Conservation (phyloP, 2,888 invertebrate species). For the Hymenopus coronatus region DNA sequence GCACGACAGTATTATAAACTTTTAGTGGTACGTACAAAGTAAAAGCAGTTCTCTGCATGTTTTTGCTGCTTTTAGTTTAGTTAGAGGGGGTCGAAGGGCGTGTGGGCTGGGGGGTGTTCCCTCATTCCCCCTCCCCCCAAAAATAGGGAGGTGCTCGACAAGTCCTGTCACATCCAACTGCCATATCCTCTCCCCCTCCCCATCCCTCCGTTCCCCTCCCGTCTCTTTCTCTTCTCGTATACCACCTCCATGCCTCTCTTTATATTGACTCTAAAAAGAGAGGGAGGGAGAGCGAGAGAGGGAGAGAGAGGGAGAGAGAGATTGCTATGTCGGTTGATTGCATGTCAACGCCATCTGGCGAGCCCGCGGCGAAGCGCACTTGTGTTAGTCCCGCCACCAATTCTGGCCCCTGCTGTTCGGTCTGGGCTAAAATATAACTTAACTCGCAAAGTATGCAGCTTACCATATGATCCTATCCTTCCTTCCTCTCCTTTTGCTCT, state of each 20-base stretch:
- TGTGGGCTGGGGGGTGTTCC: background rate
- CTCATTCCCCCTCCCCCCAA: constrained; percentile 12
- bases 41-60: constrained; percentile 21
- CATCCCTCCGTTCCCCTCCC: background rate
- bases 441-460: constrained; percentile 2
- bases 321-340: constrained; percentile 35
- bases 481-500: background rate
- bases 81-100: background rate
- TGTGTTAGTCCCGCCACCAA: constrained; percentile 21
- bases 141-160: constrained; percentile 21
- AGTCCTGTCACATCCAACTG: constrained; percentile 27
- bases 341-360: constrained; percentile 36
- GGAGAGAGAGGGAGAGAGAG: constrained; percentile 9
- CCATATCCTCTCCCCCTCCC: constrained; percentile 11
- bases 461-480: background rate
- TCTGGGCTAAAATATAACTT: constrained; percentile 14
- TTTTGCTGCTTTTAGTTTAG: constrained; percentile 22
- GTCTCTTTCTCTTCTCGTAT: constrained; percentile 8
- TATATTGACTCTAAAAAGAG: constrained; percentile 26
- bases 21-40: constrained; percentile 16
- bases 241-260: constrained; percentile 21
- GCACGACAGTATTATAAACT: constrained; percentile 9
- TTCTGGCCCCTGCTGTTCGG: constrained; percentile 18
- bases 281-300: constrained; percentile 15
- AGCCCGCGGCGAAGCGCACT: constrained; percentile 30